phyloP scores from a whole-genome alignment of 1,140 invertebrate genomes.

The Drosophila ercepeae region DNA sequence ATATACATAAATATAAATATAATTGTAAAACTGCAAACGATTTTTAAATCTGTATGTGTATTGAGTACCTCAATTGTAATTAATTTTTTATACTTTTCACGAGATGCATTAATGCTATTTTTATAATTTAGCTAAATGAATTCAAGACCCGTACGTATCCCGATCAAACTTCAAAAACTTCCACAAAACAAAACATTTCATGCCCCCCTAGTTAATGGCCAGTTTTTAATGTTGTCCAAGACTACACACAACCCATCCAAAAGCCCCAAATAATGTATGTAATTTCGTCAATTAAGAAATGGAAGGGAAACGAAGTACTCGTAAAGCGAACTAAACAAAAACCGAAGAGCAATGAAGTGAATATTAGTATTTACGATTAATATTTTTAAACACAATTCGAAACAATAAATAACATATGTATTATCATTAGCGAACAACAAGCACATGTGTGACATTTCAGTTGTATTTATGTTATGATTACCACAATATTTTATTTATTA shows the following conservation, averaged over 20 bases:
- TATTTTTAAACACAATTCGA: slow-evolving; percentile 32
- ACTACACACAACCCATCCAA: slow-evolving; percentile 17
- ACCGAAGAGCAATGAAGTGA: slow-evolving; percentile 54
- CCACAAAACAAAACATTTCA: slow-evolving; percentile 25
- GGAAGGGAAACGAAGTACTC: slow-evolving; percentile 20
- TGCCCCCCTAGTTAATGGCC: slow-evolving; percentile 64
- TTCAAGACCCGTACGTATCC: slow-evolving; percentile 36
- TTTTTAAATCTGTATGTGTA: slow-evolving; percentile 76
- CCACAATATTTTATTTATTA: slow-evolving; percentile 72
- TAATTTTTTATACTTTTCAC: slow-evolving; percentile 65
- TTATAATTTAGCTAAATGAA: slow-evolving; percentile 78
- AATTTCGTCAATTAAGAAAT: slow-evolving; percentile 57
- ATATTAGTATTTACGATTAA: slow-evolving; percentile 42
- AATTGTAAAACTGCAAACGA: slow-evolving; percentile 71
- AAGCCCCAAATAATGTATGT: slow-evolving; percentile 26
- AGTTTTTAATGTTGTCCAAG: slow-evolving; percentile 65
- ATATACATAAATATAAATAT: slow-evolving; percentile 59
- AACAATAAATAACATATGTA: slow-evolving; percentile 46
- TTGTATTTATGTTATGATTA: slow-evolving; percentile 58
- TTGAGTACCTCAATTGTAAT: slow-evolving; percentile 81
- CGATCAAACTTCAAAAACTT: slow-evolving; percentile 6
- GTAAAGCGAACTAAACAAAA: slow-evolving; percentile 41
- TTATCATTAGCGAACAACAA: slow-evolving; percentile 49
- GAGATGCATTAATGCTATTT: slow-evolving; percentile 58
- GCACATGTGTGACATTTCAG: slow-evolving; percentile 56